These are phyloP conservation scores for Seira ritae DNA, from an alignment of 2,888 invertebrate genomes.

Conservation along the genomic window DNA sequence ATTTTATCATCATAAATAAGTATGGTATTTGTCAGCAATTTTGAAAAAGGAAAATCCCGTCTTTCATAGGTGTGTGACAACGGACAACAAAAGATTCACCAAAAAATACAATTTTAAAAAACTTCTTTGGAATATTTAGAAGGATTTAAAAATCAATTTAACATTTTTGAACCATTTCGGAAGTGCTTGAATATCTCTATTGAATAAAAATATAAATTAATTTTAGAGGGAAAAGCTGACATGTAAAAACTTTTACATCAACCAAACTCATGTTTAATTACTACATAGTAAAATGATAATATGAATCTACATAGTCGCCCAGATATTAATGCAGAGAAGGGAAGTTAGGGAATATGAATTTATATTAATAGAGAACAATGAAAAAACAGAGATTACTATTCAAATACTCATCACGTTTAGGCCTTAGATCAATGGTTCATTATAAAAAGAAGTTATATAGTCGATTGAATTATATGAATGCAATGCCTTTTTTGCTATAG, in stretches of 20 bases:
- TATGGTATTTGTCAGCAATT: no score
- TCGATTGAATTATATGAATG: not conserved
- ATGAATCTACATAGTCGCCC: no score
- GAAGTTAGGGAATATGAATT: not conserved
- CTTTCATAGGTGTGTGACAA: constrained; percentile 62
- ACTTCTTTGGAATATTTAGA: not conserved
- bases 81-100: not conserved
- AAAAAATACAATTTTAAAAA: no score
- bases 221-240: no score
- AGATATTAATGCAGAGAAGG: not conserved
- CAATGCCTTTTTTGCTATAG: no score
- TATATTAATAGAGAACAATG: not conserved
- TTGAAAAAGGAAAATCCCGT: constrained; percentile 48
- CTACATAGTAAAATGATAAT: no score
- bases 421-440: constrained; percentile 5
- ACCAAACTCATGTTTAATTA: no score
- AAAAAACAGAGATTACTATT: constrained; percentile 4
- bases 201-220: no score
- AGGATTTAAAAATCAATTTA: not conserved
- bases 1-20: not conserved
- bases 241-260: no score
- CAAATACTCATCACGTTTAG: constrained; percentile 11
- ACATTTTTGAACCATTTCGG: no score
- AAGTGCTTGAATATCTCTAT: no score
- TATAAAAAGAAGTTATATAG: not conserved